Conservation (phyloP, 2,797 vertebrate genomes). For the Chromobotia macracanthus region DNA sequence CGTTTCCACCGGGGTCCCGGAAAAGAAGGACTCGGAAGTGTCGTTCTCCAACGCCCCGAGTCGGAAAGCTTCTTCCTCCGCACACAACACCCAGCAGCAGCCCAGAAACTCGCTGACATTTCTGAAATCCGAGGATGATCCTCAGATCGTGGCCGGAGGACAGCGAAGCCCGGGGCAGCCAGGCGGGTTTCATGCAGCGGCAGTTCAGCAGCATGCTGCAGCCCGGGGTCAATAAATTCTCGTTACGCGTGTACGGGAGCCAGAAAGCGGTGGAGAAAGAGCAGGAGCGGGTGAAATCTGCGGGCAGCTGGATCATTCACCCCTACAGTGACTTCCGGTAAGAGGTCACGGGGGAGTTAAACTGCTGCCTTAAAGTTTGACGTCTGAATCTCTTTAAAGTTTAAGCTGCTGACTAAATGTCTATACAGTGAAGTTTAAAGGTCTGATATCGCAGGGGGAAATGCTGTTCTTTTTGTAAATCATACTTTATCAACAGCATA, state of each 20-base stretch:
- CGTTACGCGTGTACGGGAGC: constrained; percentile 97
- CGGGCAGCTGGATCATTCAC: constrained; percentile 98
- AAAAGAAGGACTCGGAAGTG: constrained; percentile 83
- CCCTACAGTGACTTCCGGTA: constrained; percentile 99
- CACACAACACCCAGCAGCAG: constrained; percentile 77
- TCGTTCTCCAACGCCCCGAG: constrained; percentile 83
- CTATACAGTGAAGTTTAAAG: too few relatives aligned
- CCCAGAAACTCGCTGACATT: constrained; percentile 83
- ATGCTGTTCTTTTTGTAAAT: too few relatives aligned
- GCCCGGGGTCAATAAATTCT: constrained; percentile 99
- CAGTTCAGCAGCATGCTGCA: constrained; percentile 95
- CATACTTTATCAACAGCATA: too few relatives aligned
- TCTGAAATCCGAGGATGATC: constrained; percentile 81
- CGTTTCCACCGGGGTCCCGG: constrained; percentile 69
- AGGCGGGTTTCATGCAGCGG: constrained; percentile 94
- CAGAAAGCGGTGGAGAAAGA: constrained; percentile 95
- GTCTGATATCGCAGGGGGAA: too few relatives aligned
- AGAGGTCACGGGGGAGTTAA: constrained; percentile 54
- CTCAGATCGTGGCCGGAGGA: constrained; percentile 83
- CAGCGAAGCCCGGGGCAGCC: constrained; percentile 81
- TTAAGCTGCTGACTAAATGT: neutral
- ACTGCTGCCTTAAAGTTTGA: constrained; percentile 4
- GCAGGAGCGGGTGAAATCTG: constrained; percentile 95
- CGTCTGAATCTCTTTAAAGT: too few relatives aligned
- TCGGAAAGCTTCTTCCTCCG: constrained; percentile 80